Conservation (phyloP, 2,797 vertebrate species). For the Pangasius sanitwongsei region DNA sequence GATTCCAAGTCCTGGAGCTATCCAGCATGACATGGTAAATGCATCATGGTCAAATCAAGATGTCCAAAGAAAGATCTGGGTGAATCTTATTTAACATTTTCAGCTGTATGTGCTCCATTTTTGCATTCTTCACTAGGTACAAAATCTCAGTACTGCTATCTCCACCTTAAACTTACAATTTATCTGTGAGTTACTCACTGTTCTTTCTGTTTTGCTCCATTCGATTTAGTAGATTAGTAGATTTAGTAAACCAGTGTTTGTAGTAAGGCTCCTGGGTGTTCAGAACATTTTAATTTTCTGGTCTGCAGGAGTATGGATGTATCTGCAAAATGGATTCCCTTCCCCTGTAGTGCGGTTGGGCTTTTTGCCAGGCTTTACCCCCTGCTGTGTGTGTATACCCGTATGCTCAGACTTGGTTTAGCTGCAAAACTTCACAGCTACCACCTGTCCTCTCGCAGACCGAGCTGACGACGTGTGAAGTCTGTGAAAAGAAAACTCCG, state of each 20-base stretch:
- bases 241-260: constrained; percentile 52
- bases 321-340: constrained; percentile 15
- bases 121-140: neutral
- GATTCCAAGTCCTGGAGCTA: neutral
- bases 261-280: constrained; percentile 58
- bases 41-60: neutral
- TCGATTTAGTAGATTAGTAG: neutral
- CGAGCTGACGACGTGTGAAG: constrained; percentile 61
- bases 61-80: neutral
- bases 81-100: neutral
- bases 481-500: constrained; percentile 50
- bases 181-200: neutral
- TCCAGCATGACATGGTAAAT: neutral
- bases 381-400: constrained; percentile 53
- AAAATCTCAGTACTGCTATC: neutral
- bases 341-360: constrained; percentile 64
- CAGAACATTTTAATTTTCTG: constrained; percentile 38
- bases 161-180: neutral
- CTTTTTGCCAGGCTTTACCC: constrained; percentile 65
- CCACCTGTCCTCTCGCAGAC: constrained; percentile 74
- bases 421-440: constrained; percentile 68
- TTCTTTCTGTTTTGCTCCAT: constrained; percentile 45
- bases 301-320: constrained; percentile 32
- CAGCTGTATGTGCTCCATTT: neutral
- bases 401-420: constrained; percentile 70